Base-by-base conservation (phyloP, 1,140 invertebrate genomes). In the Chironomus tepperi region DNA sequence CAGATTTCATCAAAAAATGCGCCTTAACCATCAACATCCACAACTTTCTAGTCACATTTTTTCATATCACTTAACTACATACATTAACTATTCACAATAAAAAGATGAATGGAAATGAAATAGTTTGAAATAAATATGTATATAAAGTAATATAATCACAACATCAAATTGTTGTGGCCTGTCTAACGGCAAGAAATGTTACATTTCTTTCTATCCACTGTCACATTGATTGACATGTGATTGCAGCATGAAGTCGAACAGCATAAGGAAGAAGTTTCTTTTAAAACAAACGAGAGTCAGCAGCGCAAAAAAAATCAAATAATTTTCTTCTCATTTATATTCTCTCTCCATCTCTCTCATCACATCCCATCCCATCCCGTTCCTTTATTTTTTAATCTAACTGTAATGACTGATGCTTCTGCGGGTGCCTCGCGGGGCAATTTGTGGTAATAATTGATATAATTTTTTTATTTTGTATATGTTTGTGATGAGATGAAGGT, bases 111-210 rank as follows among this genome's bases (percentile, higher is more conserved):
- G 24, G 24, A 34, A 34, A 34, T 34, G 24, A 34, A 34, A 34
- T 34, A 34, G 24, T 34, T 34, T 34, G 24, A 34, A 34, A 34
- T 34, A 34, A 34, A 34, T 34, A 34, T 34, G 5, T 34, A 34
- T 34, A 34, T 34, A 34, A 34, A 34, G 5, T 34, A 34, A 34
- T 34, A 34, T 34, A 34, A 34, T 34, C 24, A 34, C 24, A 34
- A 34, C 24, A 34, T 34, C 24, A 34, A 34, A 34, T 34, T 34
- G 24, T 34, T 34, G 24, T 34, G 24, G 47, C 47, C n/a, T 57
- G 47, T 57, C 47, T 57, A 57, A 57, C 47, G n/a, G 47, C 47
- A 57, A 57, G 24, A 57, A 57, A n/a, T 57, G 47, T 15, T 57
- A 57, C 47, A 57, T 57, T 57, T 57, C 47, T 57, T 15, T 57